Evolutionary conservation across 2,797 vertebrate genomes (phyloP).

Genomic region (Peromyscus attwateri): DNA sequence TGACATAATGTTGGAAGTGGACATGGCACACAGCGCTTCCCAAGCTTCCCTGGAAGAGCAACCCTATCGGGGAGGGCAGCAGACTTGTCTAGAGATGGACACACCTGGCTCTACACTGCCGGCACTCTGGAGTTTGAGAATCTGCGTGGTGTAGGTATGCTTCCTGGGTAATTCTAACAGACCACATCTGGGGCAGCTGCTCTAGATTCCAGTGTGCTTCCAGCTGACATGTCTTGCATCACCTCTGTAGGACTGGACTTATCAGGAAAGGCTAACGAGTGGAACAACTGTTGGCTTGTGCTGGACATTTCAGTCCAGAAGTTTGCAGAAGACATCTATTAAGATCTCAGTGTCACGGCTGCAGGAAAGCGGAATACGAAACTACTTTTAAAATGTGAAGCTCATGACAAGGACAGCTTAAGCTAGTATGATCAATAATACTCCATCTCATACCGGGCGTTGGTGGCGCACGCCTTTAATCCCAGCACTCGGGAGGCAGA

Average conservation of each 20-base stretch:
- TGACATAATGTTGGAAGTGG: neutral
- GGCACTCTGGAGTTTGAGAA: neutral
- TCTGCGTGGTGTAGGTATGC: neutral
- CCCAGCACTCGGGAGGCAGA: no score
- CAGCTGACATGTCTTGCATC: neutral
- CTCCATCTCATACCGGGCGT: no score
- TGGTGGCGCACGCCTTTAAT: no score
- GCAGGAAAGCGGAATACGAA: conserved; percentile 3
- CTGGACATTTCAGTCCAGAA: neutral
- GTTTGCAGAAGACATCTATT: neutral
- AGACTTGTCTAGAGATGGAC: neutral
- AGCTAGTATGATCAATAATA: conserved; percentile 30
- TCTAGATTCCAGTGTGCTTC: neutral
- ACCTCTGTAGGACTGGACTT: neutral
- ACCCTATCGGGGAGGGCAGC: neutral
- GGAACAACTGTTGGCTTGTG: neutral
- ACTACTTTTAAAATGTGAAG: conserved; percentile 44
- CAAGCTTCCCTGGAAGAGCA: neutral
- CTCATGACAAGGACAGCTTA: conserved; percentile 34
- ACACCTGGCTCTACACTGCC: neutral
- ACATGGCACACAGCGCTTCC: neutral
- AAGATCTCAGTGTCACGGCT: neutral
- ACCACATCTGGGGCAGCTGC: neutral
- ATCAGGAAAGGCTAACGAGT: neutral
- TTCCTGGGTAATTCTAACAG: neutral